A percentile compares a stretch with the other conserved stretches of the same genome.
phyloP scores from a whole-genome alignment of 2,113 vertebrate genomes.

The Lophotis ruficrista region DNA sequence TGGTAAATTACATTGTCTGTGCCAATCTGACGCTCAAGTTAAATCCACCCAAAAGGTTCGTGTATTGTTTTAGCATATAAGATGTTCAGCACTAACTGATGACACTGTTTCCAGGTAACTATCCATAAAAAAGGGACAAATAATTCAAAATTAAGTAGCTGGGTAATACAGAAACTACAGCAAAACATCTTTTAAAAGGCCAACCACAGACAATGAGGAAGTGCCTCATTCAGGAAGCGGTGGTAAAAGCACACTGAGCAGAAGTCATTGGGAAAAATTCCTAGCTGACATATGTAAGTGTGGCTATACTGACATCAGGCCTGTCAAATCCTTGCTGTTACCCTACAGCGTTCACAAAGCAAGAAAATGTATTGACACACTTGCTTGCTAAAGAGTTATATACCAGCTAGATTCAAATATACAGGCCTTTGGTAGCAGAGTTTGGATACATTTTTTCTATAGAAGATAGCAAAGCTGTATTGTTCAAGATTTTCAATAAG shows the following conservation, averaged over 20 bases:
- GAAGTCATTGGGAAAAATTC: neutral
- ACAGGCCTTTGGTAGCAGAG: neutral
- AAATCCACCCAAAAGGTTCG: neutral
- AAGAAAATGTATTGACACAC: fast-evolving
- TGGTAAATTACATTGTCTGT: neutral
- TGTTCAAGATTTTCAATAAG: neutral
- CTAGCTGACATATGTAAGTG: neutral
- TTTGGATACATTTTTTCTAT: neutral
- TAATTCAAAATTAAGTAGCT: neutral
- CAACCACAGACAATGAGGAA: neutral
- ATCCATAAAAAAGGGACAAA: neutral
- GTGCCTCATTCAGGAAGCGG: neutral
- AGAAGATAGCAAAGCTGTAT: neutral
- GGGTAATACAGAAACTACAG: neutral
- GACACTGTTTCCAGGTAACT: neutral
- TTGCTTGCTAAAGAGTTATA: neutral
- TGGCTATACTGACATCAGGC: neutral
- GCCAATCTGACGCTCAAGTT: neutral
- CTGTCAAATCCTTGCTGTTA: neutral
- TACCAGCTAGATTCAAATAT: neutral
- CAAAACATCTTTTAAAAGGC: neutral
- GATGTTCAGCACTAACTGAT: neutral
- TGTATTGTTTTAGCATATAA: neutral
- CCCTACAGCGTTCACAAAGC: neutral
- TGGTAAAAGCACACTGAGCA: neutral